Conservation (phyloP, 2,888 invertebrate genomes). For the Oscheius sp. region DNA sequence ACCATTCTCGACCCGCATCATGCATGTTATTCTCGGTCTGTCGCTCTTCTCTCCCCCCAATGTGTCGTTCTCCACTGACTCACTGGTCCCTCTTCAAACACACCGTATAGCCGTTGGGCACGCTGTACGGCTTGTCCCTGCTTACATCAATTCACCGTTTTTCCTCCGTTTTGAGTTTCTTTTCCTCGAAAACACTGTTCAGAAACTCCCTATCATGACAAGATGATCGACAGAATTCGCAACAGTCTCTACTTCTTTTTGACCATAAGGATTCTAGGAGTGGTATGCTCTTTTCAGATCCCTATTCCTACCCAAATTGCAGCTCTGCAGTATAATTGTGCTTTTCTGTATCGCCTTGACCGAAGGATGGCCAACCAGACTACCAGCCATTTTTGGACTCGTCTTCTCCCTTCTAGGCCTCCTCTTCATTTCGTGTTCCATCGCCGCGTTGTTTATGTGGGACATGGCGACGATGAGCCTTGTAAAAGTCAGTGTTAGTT, state of each 20-base stretch:
- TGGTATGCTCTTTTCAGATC: conserved; percentile 14
- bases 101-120: conserved; percentile 21
- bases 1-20: background rate
- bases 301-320: background rate
- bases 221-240: conserved; percentile 24
- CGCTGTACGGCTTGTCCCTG: background rate
- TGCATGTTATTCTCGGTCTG: conserved; percentile 24
- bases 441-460: conserved; percentile 35
- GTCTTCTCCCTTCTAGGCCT: conserved; percentile 31
- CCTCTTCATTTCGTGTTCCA: conserved; percentile 36
- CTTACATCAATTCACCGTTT: background rate
- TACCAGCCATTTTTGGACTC: conserved; percentile 36
- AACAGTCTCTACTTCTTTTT: conserved; percentile 35
- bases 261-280: conserved; percentile 14
- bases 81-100: conserved; percentile 15
- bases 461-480: conserved; percentile 28
- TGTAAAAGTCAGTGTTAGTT: conserved; percentile 13
- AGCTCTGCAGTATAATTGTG: conserved; percentile 36
- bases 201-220: background rate
- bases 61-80: background rate
- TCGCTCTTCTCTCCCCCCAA: conserved; percentile 16
- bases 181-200: too few species aligned
- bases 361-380: conserved; percentile 31
- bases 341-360: conserved; percentile 36
- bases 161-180: too few species aligned